Conservation (phyloP, 1,140 invertebrate genomes). For the Cydia amplana region DNA sequence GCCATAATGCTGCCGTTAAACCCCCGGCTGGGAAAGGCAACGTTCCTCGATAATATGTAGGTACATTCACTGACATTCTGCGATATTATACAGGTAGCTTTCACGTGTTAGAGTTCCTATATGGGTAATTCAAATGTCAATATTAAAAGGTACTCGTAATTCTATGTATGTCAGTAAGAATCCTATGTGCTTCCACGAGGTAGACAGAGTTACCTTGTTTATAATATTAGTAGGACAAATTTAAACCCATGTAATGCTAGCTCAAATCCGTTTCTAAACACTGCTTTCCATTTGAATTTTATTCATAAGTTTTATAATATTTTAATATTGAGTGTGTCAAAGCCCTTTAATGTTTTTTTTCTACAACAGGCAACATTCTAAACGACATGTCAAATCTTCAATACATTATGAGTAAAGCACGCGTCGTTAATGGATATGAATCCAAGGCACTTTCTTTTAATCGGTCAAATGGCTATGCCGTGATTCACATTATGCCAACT, state of each 20-base stretch:
- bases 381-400: slow-evolving; percentile 38
- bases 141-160: too few species aligned
- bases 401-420: slow-evolving; percentile 45
- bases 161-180: too few species aligned
- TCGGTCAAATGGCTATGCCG: slow-evolving; percentile 39
- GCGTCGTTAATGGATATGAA: slow-evolving; percentile 54
- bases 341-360: slow-evolving; percentile 37
- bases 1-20: slow-evolving; percentile 41
- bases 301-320: slow-evolving; percentile 33
- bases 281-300: too few species aligned
- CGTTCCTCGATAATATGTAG: background rate
- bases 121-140: too few species aligned
- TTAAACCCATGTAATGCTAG: too few species aligned
- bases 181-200: too few species aligned
- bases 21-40: slow-evolving; percentile 3
- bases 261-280: too few species aligned
- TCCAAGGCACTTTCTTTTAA: slow-evolving; percentile 50
- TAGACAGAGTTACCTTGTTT: too few species aligned
- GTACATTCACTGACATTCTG: slow-evolving; percentile 28
- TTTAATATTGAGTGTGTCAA: background rate
- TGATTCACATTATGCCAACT: slow-evolving; percentile 38
- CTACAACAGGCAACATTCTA: slow-evolving; percentile 36
- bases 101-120: too few species aligned
- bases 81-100: background rate
- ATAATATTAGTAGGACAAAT: too few species aligned